Evolutionary conservation across 2,113 vertebrate genomes (phyloP), one percentile per base, ranked within the genome.

Genomic region (Pluvianellus socialis): DNA sequence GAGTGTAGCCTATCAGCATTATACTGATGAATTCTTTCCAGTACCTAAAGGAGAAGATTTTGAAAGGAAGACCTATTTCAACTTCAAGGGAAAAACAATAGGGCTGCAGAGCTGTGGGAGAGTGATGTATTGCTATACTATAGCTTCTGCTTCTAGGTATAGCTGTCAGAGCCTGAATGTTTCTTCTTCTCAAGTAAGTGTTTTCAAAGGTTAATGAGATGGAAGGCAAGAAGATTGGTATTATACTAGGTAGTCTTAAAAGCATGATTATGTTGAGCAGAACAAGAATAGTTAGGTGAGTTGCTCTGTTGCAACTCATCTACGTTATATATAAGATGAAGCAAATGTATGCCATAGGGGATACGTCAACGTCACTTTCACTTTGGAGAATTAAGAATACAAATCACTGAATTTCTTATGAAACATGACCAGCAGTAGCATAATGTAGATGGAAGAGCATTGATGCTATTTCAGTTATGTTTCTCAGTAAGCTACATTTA

Each of bases 1-100:
- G 71, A 92, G 65, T 53, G 50, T 20, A 86, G 67, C 53, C 85
- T 65, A 82, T 62, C 95, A 90, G 50, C 73, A 88, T 92, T 91
- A 56, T 79, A 68, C 67, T 90, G 86, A 83, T 74, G 87, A 52
- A 73, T 88, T 95, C 86, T 92, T 95, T 88, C 74, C 38, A 86
- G 42, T 77, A 90, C 45, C 67, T 91, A 93, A 96, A 95, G 80
- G 49, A 92, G 75, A 84, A 90, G 32, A 72, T 79, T 91, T 92
- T 94, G 80, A 96, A 96, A 94, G 75, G 61, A 92, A 84, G 74
- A 84, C 91, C 61, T 86, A 79, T 96, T 95, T 75, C 77, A 89
- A 10, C 70, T 86, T 91, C 79, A 92, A 84, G 94, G 40, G 38
- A 44, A 89, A 95, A 92, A 89, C 90, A 96, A 92, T 79, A 70